Conservation (phyloP, 1,140 invertebrate species). For the Drosophila grimshawi region DNA sequence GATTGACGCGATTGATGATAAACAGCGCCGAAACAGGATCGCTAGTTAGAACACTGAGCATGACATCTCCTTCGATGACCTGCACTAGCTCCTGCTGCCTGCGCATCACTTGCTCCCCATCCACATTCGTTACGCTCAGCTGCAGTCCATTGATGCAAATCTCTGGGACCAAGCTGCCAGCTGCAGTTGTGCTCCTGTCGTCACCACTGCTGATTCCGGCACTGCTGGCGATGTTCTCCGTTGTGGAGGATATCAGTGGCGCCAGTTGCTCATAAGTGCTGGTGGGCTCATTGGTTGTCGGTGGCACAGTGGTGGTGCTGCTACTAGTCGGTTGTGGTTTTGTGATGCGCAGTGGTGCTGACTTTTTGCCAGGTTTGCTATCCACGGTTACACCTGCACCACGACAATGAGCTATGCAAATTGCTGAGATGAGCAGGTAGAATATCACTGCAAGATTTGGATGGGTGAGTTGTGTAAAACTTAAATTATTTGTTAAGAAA, state of each 20-base stretch:
- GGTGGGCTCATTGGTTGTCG: constrained; percentile 42
- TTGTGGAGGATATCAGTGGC: constrained; percentile 62
- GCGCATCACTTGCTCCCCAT: constrained; percentile 51
- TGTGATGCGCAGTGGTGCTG: constrained; percentile 61
- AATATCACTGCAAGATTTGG: constrained; percentile 22
- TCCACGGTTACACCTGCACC: constrained; percentile 17
- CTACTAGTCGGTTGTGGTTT: constrained; percentile 63
- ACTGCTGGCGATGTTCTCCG: constrained; percentile 29
- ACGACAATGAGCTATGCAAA: constrained; percentile 38
- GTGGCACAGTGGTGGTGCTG: constrained; percentile 19
- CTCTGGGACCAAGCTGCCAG: constrained; percentile 54
- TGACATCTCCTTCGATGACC: constrained; percentile 73
- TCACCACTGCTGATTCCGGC: constrained; percentile 19
- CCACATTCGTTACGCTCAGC: constrained; percentile 40
- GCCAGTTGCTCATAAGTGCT: constrained; percentile 45
- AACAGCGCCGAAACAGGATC: constrained; percentile 76
- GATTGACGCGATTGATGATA: constrained; percentile 77
- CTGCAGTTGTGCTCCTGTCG: constrained; percentile 39
- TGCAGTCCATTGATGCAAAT: constrained; percentile 75
- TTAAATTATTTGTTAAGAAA: too few relatives aligned
- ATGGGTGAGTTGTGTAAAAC: too few relatives aligned
- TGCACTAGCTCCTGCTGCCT: constrained; percentile 70
- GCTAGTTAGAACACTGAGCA: constrained; percentile 73
- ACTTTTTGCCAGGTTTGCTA: constrained; percentile 48
- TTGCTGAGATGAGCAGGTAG: constrained; percentile 28